Evolutionary conservation across 2,797 vertebrate species (phyloP), one percentile per base, ranked within the genome.

Genomic region (Falco peregrinus): DNA sequence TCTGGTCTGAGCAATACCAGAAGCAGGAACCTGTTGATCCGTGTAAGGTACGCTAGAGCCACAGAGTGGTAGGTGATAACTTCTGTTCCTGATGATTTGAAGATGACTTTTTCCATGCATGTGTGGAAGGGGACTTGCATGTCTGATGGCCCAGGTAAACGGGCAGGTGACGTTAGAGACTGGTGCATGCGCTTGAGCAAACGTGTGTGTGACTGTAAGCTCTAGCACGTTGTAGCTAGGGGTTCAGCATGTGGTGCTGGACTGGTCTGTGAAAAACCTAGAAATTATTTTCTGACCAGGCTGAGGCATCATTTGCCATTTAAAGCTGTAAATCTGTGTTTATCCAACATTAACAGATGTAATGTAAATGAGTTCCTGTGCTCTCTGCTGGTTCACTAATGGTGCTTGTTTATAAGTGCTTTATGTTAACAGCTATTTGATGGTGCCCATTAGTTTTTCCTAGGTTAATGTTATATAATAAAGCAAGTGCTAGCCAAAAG

Each of bases 341-440:
- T 97, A 89, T 97, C 92, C 91, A 84, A 8, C 3, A 6, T 74
- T 92, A 96, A 93, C 89, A 87, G 87, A 71, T 25, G 61, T 94
- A 95, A 91, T 17, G 39, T 93, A 95, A 97, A 97, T 94, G 95
- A 93, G 95, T 97, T 97, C 90, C 93, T 92, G 76, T 86, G 88
- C 84, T 96, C 91, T 93, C 88, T 97, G 71, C 92, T 85, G 73
- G 85, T 94, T 97, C 83, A 18, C 91, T 97, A 97, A 97, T 95
- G 96, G 93, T 89, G 71, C 96, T 97, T 97, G 95, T 97, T 98
- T 98, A 50, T 86, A 96, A 97, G 93, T 96, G 94, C 93, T 97
- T 97, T 97, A 96, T 81, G 89, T 93, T 97, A 97, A 97, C 96
- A 97, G 90, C 91, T 97, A 92, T 97, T 98, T 95, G 97, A 97